Base-by-base conservation (phyloP, 2,797 vertebrate species). In the Remorina albescens region DNA sequence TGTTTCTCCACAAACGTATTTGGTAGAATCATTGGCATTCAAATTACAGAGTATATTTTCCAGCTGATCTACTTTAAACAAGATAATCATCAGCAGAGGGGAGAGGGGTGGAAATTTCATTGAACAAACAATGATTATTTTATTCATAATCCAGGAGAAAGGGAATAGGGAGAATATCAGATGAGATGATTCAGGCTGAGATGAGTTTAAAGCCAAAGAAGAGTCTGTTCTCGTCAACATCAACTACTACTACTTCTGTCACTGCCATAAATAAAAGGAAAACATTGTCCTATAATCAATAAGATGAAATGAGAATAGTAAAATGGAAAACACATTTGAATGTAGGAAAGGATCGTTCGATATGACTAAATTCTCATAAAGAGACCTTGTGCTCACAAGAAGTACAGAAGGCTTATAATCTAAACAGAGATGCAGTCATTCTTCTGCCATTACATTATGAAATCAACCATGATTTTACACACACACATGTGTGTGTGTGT, bases 51-150 rank as follows among this genome's bases (percentile, higher is more conserved):
- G 91, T 89, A 87, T 88, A 92, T 93, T 94, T 94, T 95, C 92
- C 89, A 93, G 91, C 83, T 92, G 91, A 94, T 93, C 92, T 92
- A 86, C 83, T 93, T 94, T 92, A 92, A 94, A 93, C 90, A 91
- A 92, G 92, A 94, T 94, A 92, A 93, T 93, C 90, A 92, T 91
- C 93, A 86, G 92, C 78, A 71, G 71, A 78, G 83, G 89, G 90
- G 91, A 92, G 88, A 86, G 88, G 86, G 85, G 85, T 91, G 91
- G 89, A 93, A 93, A 91, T 94, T 91, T 93, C 90, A 91, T 85
- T 88, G 92, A 90, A 88, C 88, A 90, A 92, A 91, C 77, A 87
- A 87, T 88, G 88, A 94, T 93, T 90, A 85, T 93, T 93, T 91
- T 93, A 93, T 92, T 92, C 91, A 94, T 87, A 92, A 91, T 90